phyloP scores from a whole-genome alignment of 1,140 invertebrate genomes.

The Philaenus spumarius region DNA sequence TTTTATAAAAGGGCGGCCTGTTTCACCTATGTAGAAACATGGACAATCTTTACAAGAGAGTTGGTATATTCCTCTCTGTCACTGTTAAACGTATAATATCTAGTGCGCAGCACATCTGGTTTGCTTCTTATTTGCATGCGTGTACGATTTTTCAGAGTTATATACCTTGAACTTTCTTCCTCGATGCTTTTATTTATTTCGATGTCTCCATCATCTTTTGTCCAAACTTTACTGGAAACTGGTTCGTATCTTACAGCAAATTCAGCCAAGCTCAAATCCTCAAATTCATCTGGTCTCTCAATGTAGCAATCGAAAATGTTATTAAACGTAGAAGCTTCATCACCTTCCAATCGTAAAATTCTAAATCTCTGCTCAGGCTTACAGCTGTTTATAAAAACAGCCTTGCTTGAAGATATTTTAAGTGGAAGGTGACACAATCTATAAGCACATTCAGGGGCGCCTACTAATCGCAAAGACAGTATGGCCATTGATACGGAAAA shows the following conservation, averaged over 20 bases:
- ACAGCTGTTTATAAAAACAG: conserved; percentile 35
- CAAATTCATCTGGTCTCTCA: conserved; percentile 31
- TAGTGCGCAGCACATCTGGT: neutral
- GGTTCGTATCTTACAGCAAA: conserved; percentile 36
- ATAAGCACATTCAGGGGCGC: conserved; percentile 34
- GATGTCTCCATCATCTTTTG: too few relatives aligned
- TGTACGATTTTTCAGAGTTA: neutral
- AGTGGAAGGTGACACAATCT: conserved; percentile 35
- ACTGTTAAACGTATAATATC: neutral
- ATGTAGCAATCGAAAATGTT: conserved; percentile 39
- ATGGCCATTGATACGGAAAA: conserved; percentile 24
- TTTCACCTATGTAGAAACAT: too few relatives aligned
- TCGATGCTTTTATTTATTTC: too few relatives aligned
- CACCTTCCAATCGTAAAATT: conserved; percentile 31
- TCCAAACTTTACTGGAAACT: too few relatives aligned
- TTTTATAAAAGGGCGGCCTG: too few relatives aligned
- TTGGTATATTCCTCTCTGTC: too few relatives aligned
- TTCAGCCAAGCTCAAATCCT: conserved; percentile 33
- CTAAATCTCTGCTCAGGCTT: conserved; percentile 29
- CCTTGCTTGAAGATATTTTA: conserved; percentile 30
- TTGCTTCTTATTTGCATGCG: conserved; percentile 8
- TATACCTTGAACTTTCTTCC: too few relatives aligned
- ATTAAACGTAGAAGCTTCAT: conserved; percentile 28
- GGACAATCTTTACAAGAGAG: too few relatives aligned
- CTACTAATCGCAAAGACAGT: conserved; percentile 30